Evolutionary conservation across 2,888 invertebrate species (phyloP), one percentile per base, ranked within the genome.

Genomic region (Parnassius smintheus): DNA sequence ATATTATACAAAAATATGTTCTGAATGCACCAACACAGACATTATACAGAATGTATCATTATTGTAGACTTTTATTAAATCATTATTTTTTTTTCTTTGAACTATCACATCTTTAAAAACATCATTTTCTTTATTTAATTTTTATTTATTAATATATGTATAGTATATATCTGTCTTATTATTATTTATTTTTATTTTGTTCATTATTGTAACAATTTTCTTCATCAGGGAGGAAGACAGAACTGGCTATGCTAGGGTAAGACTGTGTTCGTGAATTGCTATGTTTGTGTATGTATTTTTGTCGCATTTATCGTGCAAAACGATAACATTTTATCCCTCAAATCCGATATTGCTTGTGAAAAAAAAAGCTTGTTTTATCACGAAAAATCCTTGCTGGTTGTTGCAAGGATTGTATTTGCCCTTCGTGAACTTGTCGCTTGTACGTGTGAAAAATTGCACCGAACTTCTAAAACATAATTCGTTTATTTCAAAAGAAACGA

Each of bases 151-250:
- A 70, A 67, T 70, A 68, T 68, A 70, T 70, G 66, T 71, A 60
- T 72, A 69, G 72, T 70, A 70, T 41, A 46, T 72, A 71, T 72
- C 53, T 1, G 35, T 35, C 35, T 35, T 35, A 35, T 35, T 35
- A 35, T 35, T 35, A 7, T 35, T 35, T 35, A 4, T 35, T 35
- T 73, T 71, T 74, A 66, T 76, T 61, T 61, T 65, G 58, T 74
- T 70, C 66, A 72, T 71, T 76, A 77, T 79, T 85, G 82, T 80
- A 78, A 69, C 75, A 78, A 86, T 91, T 91, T 91, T 84, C 88
- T 91, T 92, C 87, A 91, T 91, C 91, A 92, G 92, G 92, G 92
- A 92, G 91, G 92, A 91, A 86, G 92, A 92, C 88, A 89, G 87
- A 85, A 85, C 86, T 85, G 92, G 91, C 88, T 92, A 86, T 92